Percentiles rank a stretch among this genome's conserved stretches.
Conservation (phyloP, 2,113 vertebrate species). For the Lipophrys pholis region DNA sequence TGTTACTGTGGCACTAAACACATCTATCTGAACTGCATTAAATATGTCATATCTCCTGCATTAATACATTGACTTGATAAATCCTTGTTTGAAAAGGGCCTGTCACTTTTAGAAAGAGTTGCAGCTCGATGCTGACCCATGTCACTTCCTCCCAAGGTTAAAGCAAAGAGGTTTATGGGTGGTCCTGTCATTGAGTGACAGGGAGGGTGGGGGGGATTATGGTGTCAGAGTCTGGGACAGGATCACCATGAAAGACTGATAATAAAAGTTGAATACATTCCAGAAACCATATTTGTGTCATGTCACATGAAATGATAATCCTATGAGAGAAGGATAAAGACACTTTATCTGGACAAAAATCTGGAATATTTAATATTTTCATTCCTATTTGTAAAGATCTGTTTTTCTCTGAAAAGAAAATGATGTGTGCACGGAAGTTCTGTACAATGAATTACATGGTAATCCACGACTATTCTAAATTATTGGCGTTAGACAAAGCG, state of each 20-base stretch:
- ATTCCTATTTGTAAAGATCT: conserved; percentile 13
- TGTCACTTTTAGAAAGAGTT: not conserved
- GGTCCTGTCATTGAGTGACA: conserved; percentile 32
- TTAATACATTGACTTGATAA: not conserved
- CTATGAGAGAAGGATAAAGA: not conserved
- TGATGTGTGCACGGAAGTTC: not conserved
- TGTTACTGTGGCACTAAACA: too few relatives aligned
- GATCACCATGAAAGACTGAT: conserved; percentile 20
- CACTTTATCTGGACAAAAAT: conserved; percentile 8
- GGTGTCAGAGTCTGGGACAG: conserved; percentile 29
- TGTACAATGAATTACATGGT: not conserved
- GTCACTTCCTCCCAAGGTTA: conserved; percentile 28
- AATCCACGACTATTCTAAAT: conserved; percentile 1
- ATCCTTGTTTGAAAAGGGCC: not conserved
- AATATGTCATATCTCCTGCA: not conserved
- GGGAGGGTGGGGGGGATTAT: conserved; percentile 27
- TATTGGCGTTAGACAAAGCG: not conserved
- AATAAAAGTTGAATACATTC: conserved; percentile 30
- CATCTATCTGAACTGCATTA: not conserved
- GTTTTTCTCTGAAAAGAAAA: not conserved
- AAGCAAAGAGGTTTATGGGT: conserved; percentile 19
- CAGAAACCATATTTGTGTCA: conserved; percentile 34
- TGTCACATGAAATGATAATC: conserved; percentile 17
- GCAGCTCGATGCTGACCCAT: conserved; percentile 16
- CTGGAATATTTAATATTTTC: conserved; percentile 5